These are phyloP conservation scores for Clarias magur DNA, from an alignment of 2,113 vertebrate genomes.

Conservation along the genomic window DNA sequence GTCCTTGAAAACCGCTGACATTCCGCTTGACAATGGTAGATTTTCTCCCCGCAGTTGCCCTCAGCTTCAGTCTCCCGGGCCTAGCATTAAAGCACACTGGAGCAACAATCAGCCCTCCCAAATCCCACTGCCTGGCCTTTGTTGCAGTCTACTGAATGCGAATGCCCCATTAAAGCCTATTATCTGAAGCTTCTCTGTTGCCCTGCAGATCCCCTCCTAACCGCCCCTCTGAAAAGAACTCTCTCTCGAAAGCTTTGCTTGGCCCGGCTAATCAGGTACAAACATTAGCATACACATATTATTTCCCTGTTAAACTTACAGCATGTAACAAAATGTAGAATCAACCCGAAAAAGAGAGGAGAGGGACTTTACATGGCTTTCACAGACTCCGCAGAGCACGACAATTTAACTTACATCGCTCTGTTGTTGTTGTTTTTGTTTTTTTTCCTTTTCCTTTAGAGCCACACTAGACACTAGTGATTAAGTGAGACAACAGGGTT, in stretches of 20 bases:
- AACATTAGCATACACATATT: constrained; percentile 32
- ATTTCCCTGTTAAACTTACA: constrained; percentile 43
- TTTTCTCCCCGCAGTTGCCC: constrained; percentile 48
- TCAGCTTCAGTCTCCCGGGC: constrained; percentile 48
- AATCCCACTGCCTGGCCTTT: constrained; percentile 59
- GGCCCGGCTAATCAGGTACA: constrained; percentile 52
- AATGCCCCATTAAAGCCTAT: constrained; percentile 67
- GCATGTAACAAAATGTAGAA: constrained; percentile 25
- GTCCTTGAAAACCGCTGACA: constrained; percentile 56
- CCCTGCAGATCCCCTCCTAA: constrained; percentile 47
- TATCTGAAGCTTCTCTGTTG: constrained; percentile 59
- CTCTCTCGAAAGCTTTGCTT: constrained; percentile 48
- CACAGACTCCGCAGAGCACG: background rate
- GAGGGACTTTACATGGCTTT: constrained; percentile 10
- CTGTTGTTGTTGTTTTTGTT: too few relatives aligned
- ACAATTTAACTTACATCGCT: background rate
- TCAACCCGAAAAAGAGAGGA: background rate
- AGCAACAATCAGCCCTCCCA: constrained; percentile 56
- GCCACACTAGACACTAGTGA: background rate
- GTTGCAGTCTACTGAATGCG: constrained; percentile 59
- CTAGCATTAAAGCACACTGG: constrained; percentile 52
- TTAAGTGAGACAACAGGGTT: background rate
- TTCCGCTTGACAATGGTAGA: constrained; percentile 58
- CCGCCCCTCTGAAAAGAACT: constrained; percentile 41
- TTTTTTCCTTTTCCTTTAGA: background rate